These are phyloP conservation scores for Pinna nobilis DNA, from an alignment of 1,140 invertebrate species.

Conservation along the genomic window DNA sequence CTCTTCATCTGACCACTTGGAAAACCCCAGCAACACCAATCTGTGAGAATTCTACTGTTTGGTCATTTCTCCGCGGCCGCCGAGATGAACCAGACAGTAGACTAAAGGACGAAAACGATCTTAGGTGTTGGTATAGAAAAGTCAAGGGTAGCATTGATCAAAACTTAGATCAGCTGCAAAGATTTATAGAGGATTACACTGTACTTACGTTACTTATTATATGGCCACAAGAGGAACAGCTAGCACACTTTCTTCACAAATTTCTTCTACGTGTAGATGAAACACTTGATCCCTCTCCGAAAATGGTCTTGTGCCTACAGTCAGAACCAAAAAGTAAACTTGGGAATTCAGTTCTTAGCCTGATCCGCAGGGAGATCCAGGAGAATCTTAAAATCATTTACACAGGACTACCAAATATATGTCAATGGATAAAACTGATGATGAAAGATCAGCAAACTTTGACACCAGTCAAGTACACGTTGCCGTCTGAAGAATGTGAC, in stretches of 20 bases:
- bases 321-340: not conserved
- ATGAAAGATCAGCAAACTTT: not conserved
- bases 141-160: slow-evolving; percentile 30
- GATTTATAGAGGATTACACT: slow-evolving; percentile 50
- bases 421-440: not conserved
- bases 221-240: slow-evolving; percentile 36
- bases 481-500: slow-evolving; percentile 30
- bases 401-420: slow-evolving; percentile 1
- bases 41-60: slow-evolving; percentile 49
- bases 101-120: slow-evolving; percentile 3
- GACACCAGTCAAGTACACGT: not conserved
- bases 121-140: slow-evolving; percentile 41
- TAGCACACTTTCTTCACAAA: slow-evolving; percentile 37
- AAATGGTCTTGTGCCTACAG: slow-evolving; percentile 36
- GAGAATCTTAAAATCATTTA: slow-evolving; percentile 25
- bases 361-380: slow-evolving; percentile 8
- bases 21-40: slow-evolving; percentile 31
- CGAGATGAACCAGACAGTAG: slow-evolving; percentile 44
- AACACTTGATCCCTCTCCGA: slow-evolving; percentile 24
- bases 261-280: slow-evolving; percentile 37
- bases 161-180: slow-evolving; percentile 40
- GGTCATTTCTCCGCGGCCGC: slow-evolving; percentile 52
- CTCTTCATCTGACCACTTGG: slow-evolving; percentile 48
- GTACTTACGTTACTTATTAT: slow-evolving; percentile 42
- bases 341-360: not conserved